phyloP scores from a whole-genome alignment of 1,140 invertebrate genomes.

The Onthophagus taurus region DNA sequence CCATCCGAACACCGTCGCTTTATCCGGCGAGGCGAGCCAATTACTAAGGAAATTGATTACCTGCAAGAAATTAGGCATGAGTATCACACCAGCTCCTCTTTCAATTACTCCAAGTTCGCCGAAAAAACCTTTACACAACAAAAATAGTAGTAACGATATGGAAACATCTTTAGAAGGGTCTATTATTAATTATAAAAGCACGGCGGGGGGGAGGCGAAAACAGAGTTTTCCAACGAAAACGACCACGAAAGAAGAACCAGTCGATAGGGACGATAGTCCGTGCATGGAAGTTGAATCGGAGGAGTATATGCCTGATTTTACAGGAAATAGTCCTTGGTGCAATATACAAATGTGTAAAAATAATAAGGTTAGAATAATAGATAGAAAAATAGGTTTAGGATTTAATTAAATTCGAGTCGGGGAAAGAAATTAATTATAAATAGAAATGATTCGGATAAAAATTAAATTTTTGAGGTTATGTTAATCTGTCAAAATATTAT shows the following conservation, averaged over 20 bases:
- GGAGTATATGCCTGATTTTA: constrained; percentile 32
- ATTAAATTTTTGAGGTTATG: too few species aligned
- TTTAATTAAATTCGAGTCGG: too few species aligned
- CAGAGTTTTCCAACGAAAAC: constrained; percentile 63
- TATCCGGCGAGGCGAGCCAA: constrained; percentile 56
- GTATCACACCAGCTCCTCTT: constrained; percentile 42
- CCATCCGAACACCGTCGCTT: constrained; percentile 23
- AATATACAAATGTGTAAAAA: constrained; percentile 30
- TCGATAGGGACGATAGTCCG: constrained; percentile 9
- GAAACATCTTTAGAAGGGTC: too few species aligned
- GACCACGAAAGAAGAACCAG: constrained; percentile 16
- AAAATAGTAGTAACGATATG: too few species aligned
- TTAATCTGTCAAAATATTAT: too few species aligned
- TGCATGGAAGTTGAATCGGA: constrained; percentile 15
- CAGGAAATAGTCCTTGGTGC: constrained; percentile 34
- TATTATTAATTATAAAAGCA: too few species aligned
- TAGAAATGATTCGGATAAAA: too few species aligned
- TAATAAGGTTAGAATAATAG: constrained; percentile 27
- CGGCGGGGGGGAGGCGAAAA: too few species aligned
- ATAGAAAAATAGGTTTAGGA: too few species aligned
- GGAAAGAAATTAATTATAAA: too few species aligned
- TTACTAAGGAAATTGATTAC: constrained; percentile 61
- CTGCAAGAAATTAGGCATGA: constrained; percentile 60
- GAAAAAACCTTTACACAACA: too few species aligned
- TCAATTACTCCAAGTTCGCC: background rate